Percentiles rank a stretch among this genome's conserved stretches.
phyloP scores from a whole-genome alignment of 1,140 invertebrate species.

The Drosophila burlai region DNA sequence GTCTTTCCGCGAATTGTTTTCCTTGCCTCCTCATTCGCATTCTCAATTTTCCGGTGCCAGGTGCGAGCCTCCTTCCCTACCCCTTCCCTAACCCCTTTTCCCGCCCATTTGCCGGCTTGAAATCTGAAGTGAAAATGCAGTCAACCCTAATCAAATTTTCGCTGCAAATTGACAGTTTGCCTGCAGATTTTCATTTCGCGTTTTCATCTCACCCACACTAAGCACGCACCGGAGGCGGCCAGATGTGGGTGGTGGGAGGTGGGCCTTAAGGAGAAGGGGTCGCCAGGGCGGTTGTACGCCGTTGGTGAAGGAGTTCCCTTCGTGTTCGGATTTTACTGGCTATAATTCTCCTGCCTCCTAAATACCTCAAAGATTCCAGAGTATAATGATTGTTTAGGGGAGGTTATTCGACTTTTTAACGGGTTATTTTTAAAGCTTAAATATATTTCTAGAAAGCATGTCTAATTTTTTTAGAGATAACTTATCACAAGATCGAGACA shows the following conservation, averaged over 20 bases:
- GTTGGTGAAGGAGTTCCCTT: slow-evolving; percentile 54
- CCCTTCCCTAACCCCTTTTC: no score
- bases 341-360: slow-evolving; percentile 11
- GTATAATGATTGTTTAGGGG: background rate
- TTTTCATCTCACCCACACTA: slow-evolving; percentile 59
- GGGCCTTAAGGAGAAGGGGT: background rate
- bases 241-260: background rate
- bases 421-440: background rate
- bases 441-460: background rate
- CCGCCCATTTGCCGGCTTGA: background rate
- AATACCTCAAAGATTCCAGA: background rate
- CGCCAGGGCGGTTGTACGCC: slow-evolving; percentile 30
- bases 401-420: background rate
- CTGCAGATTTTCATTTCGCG: slow-evolving; percentile 65
- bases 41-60: slow-evolving; percentile 36
- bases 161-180: slow-evolving; percentile 61
- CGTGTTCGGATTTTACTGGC: slow-evolving; percentile 17
- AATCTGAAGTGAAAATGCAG: slow-evolving; percentile 47
- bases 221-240: slow-evolving; percentile 30
- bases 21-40: slow-evolving; percentile 32
- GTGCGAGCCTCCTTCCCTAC: background rate
- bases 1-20: slow-evolving; percentile 28
- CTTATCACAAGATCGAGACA: no score
- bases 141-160: slow-evolving; percentile 72
- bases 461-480: no score